Percentiles rank a stretch among this genome's conserved stretches.
Conservation (phyloP, 2,797 vertebrate genomes). For the Kryptolebias ocellatus region DNA sequence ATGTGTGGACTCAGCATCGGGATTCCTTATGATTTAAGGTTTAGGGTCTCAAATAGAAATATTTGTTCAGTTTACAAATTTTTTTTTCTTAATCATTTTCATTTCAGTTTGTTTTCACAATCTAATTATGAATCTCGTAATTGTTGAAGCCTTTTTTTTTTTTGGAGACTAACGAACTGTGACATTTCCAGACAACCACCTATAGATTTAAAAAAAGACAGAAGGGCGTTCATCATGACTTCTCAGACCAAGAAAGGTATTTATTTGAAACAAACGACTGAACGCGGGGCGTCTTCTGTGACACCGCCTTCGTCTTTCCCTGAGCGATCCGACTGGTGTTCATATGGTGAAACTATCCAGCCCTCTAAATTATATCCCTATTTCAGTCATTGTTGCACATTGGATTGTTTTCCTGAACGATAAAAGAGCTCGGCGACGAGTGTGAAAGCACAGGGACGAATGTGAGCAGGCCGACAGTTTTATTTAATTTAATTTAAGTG, state of each 20-base stretch:
- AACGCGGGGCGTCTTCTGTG: conserved; percentile 36
- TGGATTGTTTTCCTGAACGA: conserved; percentile 25
- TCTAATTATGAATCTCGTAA: conserved; percentile 6
- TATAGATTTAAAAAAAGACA: conserved; percentile 17
- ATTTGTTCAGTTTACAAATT: conserved; percentile 21
- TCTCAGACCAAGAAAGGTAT: conserved; percentile 22
- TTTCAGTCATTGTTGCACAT: conserved; percentile 53
- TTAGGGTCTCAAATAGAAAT: conserved; percentile 40
- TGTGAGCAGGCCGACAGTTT: conserved; percentile 58
- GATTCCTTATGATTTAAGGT: conserved; percentile 24
- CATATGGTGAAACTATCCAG: conserved; percentile 26
- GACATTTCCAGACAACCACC: conserved; percentile 51
- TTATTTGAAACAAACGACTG: conserved; percentile 5
- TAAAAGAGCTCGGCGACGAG: conserved; percentile 16
- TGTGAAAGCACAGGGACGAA: conserved; percentile 59
- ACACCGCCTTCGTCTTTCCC: conserved; percentile 44
- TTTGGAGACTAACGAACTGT: conserved; percentile 7
- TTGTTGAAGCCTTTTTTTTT: conserved; percentile 20
- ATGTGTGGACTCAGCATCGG: conserved; percentile 12
- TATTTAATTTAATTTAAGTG: conserved; percentile 61
- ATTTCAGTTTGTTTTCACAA: neutral
- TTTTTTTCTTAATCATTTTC: conserved; percentile 6
- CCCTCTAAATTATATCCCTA: too few relatives aligned
- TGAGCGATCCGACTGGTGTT: conserved; percentile 31
- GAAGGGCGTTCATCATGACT: conserved; percentile 37